phyloP scores from a whole-genome alignment of 2,797 vertebrate genomes.

The Bradypodion pumilum region DNA sequence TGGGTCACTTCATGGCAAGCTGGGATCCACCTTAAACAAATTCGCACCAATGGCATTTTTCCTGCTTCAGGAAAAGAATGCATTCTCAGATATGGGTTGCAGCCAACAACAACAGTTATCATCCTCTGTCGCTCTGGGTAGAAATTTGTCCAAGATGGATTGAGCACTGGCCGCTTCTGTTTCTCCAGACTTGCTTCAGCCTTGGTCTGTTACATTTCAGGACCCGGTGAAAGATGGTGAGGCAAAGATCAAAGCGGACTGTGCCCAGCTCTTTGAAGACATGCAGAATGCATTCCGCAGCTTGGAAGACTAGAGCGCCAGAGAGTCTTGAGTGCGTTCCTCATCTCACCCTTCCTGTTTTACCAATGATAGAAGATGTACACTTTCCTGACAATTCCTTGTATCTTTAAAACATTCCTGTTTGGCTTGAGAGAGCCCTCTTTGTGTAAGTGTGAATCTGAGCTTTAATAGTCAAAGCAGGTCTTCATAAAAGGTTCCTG shows the following conservation, averaged over 20 bases:
- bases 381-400: constrained; percentile 64
- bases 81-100: too few species aligned
- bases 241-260: constrained; percentile 93
- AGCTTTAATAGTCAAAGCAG: constrained; percentile 58
- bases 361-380: constrained; percentile 69
- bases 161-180: not conserved
- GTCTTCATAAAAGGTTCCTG: constrained; percentile 57
- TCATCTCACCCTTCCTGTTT: constrained; percentile 72
- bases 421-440: constrained; percentile 64
- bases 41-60: too few species aligned
- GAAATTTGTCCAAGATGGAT: not conserved
- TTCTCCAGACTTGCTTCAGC: not conserved
- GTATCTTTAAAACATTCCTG: constrained; percentile 76
- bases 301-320: constrained; percentile 83
- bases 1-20: too few species aligned
- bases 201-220: constrained; percentile 72
- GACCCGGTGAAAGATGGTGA: constrained; percentile 97
- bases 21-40: too few species aligned
- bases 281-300: constrained; percentile 97
- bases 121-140: not conserved
- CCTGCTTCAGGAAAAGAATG: too few species aligned
- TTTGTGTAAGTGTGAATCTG: constrained; percentile 51
- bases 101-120: too few species aligned
- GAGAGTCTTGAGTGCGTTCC: constrained; percentile 54
- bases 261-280: constrained; percentile 91